phyloP scores from a whole-genome alignment of 2,113 vertebrate genomes.

The Brachyhypopomus occidentalis region DNA sequence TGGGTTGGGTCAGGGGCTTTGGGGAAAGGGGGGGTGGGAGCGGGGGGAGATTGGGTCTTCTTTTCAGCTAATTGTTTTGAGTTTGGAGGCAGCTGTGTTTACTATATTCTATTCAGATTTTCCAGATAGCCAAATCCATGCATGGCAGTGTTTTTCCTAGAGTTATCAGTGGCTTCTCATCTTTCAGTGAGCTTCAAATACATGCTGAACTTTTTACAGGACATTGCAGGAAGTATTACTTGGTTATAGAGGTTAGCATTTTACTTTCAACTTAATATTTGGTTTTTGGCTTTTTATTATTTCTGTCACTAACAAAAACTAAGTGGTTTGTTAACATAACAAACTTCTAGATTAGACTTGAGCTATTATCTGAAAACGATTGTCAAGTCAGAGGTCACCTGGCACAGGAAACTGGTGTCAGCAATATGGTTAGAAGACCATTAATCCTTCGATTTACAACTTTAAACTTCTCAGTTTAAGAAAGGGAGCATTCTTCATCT shows the following conservation, averaged over 20 bases:
- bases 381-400: conserved; percentile 22
- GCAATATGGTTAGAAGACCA: background rate
- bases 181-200: background rate
- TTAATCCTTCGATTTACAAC: background rate
- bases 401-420: conserved; percentile 5
- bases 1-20: background rate
- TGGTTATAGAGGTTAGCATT: background rate
- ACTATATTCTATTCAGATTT: conserved; percentile 19
- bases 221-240: background rate
- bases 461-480: background rate
- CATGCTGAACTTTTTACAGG: too few relatives aligned
- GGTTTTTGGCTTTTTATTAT: background rate
- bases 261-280: background rate
- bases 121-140: background rate
- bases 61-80: conserved; percentile 6
- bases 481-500: background rate
- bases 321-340: background rate
- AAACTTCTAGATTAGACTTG: conserved; percentile 2
- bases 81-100: conserved; percentile 21
- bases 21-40: too few relatives aligned
- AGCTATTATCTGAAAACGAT: conserved; percentile 21
- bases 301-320: background rate
- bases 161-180: background rate
- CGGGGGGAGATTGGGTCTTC: too few relatives aligned
- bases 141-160: too few relatives aligned